Evolutionary conservation across 1,140 invertebrate genomes (phyloP), one percentile per base, ranked within the genome.

Genomic region (Euschistus heros): DNA sequence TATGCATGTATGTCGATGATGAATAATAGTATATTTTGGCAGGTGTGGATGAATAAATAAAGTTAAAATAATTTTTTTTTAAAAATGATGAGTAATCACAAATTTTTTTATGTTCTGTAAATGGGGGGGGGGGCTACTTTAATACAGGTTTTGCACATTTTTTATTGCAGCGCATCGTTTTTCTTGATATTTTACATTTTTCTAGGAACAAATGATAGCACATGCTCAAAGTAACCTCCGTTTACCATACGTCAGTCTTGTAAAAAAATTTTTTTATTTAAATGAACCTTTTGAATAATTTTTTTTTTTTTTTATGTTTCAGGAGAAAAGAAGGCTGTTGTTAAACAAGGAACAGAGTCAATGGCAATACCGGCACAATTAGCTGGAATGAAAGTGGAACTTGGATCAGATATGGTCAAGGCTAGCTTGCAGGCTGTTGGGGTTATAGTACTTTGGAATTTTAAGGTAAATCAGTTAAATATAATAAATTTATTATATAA

Each of bases 381-480:
- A 30, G 80, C 83, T 66, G 85, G 84, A 47, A 74, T 88, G 67
- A 81, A 83, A 24, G 83, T 87, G 6, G 81, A 89, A 69, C 81
- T 85, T 70, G 79, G 84, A 13, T 82, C 82, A 0, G 82, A 85
- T 70, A 84, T 84, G 70, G 78, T 90, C 2, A 74, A 85, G 10
- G 76, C 90, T 13, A 78, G 79, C 47, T 73, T 88, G 26, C 88
- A 88, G 66, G 75, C 79, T 17, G 72, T 86, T 4, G 88, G 87
- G 0, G 74, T 89, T 6, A 81, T 80, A 20, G 66, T 94, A n/a
- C 85, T 85, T 69, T 94, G 91, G 91, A 78, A 81, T 66, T 72
- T 73, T 2, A 71, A 78, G 68, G 76, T 71, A 65, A 46, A 10
- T 37, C 33, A 10, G 27, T 30, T 30, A 2, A 30, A 30, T 20